Evolutionary conservation across 2,797 vertebrate genomes (phyloP).

Genomic region (Carapus acus): DNA sequence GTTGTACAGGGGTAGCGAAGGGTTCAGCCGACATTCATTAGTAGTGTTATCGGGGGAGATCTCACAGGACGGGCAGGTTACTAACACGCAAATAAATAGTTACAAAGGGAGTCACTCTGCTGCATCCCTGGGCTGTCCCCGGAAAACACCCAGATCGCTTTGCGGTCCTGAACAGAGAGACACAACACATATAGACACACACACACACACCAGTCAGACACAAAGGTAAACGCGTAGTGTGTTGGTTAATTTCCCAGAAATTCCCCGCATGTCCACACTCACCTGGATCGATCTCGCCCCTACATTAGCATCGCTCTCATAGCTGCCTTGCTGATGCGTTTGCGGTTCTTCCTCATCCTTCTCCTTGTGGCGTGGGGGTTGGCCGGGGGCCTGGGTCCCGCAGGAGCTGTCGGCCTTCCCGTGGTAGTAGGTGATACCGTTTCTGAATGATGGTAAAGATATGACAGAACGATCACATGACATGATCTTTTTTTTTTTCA

Average conservation of each 20-base stretch:
- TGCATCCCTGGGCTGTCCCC: slow-evolving; percentile 47
- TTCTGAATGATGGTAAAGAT: slow-evolving; percentile 30
- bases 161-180: slow-evolving; percentile 35
- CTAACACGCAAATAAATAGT: slow-evolving; percentile 58
- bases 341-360: slow-evolving; percentile 69
- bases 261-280: slow-evolving; percentile 12
- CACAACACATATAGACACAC: slow-evolving; percentile 5
- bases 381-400: slow-evolving; percentile 43
- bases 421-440: slow-evolving; percentile 45
- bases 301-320: slow-evolving; percentile 81
- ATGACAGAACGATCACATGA: not conserved
- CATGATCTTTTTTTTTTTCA: not conserved
- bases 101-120: slow-evolving; percentile 42
- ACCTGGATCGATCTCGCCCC: slow-evolving; percentile 38
- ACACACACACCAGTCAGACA: not conserved
- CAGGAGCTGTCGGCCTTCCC: slow-evolving; percentile 22
- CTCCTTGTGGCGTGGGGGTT: slow-evolving; percentile 49
- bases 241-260: not conserved
- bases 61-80: slow-evolving; percentile 62
- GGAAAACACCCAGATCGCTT: slow-evolving; percentile 31
- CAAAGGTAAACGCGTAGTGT: not conserved
- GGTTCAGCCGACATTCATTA: slow-evolving; percentile 64
- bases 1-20: slow-evolving; percentile 43
- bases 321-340: slow-evolving; percentile 76
- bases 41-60: slow-evolving; percentile 67